A percentile compares a stretch with the other conserved stretches of the same genome.
phyloP scores from a whole-genome alignment of 2,888 invertebrate genomes.

The Ochropleura plecta region DNA sequence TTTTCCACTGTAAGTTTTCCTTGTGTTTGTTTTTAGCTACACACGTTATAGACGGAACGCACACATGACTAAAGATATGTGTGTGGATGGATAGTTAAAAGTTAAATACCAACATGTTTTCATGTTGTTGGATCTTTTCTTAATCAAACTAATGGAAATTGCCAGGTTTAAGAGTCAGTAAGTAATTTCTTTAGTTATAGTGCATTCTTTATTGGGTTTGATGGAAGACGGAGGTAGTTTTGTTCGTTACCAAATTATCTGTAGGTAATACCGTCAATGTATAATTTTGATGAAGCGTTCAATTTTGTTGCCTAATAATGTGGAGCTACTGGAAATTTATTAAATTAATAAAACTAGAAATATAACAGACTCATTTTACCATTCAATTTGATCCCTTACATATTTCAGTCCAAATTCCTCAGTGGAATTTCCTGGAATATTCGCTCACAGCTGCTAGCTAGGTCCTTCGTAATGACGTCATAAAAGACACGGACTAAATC shows the following conservation, averaged over 20 bases:
- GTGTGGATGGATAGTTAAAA: constrained; percentile 84
- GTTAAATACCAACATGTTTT: constrained; percentile 86
- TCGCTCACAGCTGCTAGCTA: constrained; percentile 50
- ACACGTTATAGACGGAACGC: constrained; percentile 74
- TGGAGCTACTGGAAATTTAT: constrained; percentile 27
- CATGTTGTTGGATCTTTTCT: constrained; percentile 82
- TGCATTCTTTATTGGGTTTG: constrained; percentile 58
- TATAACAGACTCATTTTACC: constrained; percentile 8
- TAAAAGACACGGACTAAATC: constrained; percentile 55
- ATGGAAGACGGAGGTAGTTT: constrained; percentile 43
- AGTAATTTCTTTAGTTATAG: constrained; percentile 74
- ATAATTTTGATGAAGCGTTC: constrained; percentile 26
- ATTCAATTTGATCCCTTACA: constrained; percentile 22
- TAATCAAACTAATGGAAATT: constrained; percentile 87
- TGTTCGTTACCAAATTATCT: constrained; percentile 41
- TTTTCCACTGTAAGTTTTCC: constrained; percentile 46
- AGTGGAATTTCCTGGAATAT: constrained; percentile 42
- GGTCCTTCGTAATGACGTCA: constrained; percentile 56
- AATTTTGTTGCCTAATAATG: constrained; percentile 26
- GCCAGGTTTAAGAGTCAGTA: constrained; percentile 75
- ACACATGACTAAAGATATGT: constrained; percentile 73
- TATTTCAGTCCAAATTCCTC: constrained; percentile 38
- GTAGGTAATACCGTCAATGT: constrained; percentile 24
- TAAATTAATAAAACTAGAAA: not conserved
- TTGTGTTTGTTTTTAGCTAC: constrained; percentile 72